phyloP scores from a whole-genome alignment of 2,888 invertebrate genomes.

The Dynastes tityus region DNA sequence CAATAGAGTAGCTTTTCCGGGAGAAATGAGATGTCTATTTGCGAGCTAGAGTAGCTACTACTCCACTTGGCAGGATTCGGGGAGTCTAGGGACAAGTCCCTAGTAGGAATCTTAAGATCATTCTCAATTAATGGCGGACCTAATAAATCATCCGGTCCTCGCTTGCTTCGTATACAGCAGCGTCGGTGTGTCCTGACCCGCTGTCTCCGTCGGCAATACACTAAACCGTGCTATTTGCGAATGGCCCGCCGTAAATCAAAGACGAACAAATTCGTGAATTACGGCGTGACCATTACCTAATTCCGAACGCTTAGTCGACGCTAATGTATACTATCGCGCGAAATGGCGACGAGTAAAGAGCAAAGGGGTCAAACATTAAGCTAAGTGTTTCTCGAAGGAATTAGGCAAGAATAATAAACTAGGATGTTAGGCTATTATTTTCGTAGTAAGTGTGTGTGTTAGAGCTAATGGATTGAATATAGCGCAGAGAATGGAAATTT shows the following conservation, averaged over 20 bases:
- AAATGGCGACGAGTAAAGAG: not conserved
- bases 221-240: constrained; percentile 8
- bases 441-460: too few relatives aligned
- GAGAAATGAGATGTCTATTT: constrained; percentile 12
- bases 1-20: too few relatives aligned
- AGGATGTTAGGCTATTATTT: not conserved
- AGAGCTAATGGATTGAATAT: too few relatives aligned
- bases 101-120: not conserved
- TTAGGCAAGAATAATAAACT: constrained; percentile 17
- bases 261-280: constrained; percentile 15
- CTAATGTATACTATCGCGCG: constrained; percentile 12
- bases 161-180: not conserved
- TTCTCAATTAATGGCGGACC: constrained; percentile 14
- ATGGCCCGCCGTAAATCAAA: not conserved
- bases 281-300: constrained; percentile 18
- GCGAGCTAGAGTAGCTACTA: too few relatives aligned
- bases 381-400: constrained; percentile 20
- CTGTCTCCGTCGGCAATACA: constrained; percentile 10
- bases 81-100: constrained; percentile 1
- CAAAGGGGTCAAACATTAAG: constrained; percentile 15
- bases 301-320: constrained; percentile 18
- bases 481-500: too few relatives aligned
- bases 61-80: constrained; percentile 1
- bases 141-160: constrained; percentile 11
- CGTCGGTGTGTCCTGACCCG: constrained; percentile 14